A percentile compares a stretch with the other conserved stretches of the same genome.
Evolutionary conservation across 2,113 vertebrate species (phyloP).

Genomic region (Oxygymnocypris stewartii): DNA sequence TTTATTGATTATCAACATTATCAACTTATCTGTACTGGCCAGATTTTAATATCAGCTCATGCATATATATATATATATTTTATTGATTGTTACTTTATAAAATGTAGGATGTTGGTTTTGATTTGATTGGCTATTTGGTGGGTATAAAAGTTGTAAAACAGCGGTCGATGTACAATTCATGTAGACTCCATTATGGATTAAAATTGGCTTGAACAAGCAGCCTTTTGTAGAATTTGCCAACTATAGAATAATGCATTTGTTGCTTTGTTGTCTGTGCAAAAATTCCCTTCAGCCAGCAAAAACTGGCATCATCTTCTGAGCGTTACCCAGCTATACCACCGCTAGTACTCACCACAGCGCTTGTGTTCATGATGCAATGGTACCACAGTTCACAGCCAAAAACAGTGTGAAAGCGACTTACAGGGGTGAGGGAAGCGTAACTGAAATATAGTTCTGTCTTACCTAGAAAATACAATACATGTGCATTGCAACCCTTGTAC

Average conservation of each 20-base stretch:
- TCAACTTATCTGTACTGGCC: no score
- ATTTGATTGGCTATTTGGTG: background rate
- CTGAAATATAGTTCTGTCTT: background rate
- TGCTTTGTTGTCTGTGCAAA: background rate
- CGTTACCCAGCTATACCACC: background rate
- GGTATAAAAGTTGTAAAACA: background rate
- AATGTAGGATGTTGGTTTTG: background rate
- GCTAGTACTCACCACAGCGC: background rate
- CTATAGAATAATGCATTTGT: background rate
- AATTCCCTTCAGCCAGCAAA: background rate
- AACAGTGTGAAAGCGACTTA: background rate
- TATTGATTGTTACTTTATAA: background rate
- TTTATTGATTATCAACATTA: no score
- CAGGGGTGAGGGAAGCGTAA: background rate
- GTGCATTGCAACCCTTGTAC: background rate
- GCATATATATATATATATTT: no score
- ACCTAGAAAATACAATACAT: background rate
- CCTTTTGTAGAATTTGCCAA: background rate
- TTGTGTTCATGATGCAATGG: background rate
- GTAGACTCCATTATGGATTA: background rate
- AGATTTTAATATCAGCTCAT: no score
- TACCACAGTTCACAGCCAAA: background rate
- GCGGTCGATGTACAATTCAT: background rate
- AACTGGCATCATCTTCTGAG: background rate
- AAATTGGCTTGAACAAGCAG: background rate